Base-by-base conservation (phyloP, 1,140 invertebrate genomes). In the Saccostrea cuccullata region DNA sequence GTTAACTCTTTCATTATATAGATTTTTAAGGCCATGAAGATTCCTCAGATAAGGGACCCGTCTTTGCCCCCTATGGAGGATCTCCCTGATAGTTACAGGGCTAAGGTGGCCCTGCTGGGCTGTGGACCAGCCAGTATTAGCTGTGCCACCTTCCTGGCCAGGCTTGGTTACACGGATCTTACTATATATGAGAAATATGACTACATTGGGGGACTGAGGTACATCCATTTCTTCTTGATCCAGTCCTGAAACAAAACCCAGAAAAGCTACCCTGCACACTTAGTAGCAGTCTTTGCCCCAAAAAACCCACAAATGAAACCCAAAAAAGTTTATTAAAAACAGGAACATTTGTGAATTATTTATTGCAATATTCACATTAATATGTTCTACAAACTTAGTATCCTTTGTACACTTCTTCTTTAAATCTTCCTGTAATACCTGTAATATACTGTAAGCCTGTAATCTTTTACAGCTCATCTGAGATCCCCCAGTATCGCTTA, bases 81-180 rank as follows among this genome's bases (percentile, higher is more conserved):
- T 8, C 93, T 96, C 3, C 96, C 96, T 12, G 96, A 95, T 47
- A 96, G 96, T 89, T 96, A 97, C 70, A 94, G 96, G 30, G 96
- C 96, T 26, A 98, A 97, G 95, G 98, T 99, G 67, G 98, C 97
- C 0, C 94, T 99, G 9, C 93, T 99, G 30, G 99, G 99, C 12
- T 98, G 98, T 93, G 99, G 99, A 0, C 99, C 99, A 0, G 98
- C 99, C 5, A 98, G 98, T n/a, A 96, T 99, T 56, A 99, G 98
- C 6, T 99, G 99, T 95, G 98, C 98, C 5, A 98, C 98, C 11
- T 99, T 98, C 95, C 95, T 99, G 4, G 98, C 97, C 0, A 96
- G 99, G 64, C 95, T 99, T 9, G 99, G 99, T 0, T 99, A 99
- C 93, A 96, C 96, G 5, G 95, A 99, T 93, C 96, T 99, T 4